phyloP scores from a whole-genome alignment of 2,888 invertebrate genomes.

The Lasius fuliginosus region DNA sequence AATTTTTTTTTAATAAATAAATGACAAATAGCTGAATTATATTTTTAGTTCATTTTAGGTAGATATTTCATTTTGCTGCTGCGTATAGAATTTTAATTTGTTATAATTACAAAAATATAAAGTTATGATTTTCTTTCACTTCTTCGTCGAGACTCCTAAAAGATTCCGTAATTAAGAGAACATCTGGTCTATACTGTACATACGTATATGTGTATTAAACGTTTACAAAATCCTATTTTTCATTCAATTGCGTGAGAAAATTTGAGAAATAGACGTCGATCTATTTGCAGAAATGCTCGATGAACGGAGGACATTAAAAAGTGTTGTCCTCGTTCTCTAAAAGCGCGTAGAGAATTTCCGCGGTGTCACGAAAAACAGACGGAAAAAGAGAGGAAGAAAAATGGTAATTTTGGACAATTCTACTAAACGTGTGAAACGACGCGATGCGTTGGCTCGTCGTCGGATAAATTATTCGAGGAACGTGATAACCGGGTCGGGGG shows the following conservation, averaged over 20 bases:
- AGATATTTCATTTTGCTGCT: background rate
- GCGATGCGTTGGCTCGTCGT: conserved; percentile 20
- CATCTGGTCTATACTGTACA: conserved; percentile 13
- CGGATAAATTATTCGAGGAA: conserved; percentile 57
- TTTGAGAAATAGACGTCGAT: conserved; percentile 32
- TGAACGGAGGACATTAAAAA: conserved; percentile 25
- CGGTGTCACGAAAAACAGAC: conserved; percentile 34
- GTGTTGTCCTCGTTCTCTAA: conserved; percentile 16
- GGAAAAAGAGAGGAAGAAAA: background rate
- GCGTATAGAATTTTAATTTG: background rate
- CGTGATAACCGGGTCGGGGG: conserved; percentile 36
- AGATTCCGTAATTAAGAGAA: conserved; percentile 4
- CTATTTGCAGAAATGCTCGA: conserved; percentile 34
- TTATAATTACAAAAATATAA: background rate
- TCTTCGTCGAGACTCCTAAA: background rate
- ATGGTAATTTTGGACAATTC: conserved; percentile 10
- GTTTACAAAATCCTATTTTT: conserved; percentile 17
- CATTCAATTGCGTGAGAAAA: conserved; percentile 27
- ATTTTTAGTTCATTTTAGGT: background rate
- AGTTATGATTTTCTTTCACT: background rate
- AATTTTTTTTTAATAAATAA: background rate
- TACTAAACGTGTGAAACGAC: conserved; percentile 10
- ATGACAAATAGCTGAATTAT: background rate
- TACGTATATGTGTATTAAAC: background rate
- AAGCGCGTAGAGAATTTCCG: conserved; percentile 27